Evolutionary conservation across 1,140 invertebrate species (phyloP).

Genomic region (Maconellicoccus hirsutus): DNA sequence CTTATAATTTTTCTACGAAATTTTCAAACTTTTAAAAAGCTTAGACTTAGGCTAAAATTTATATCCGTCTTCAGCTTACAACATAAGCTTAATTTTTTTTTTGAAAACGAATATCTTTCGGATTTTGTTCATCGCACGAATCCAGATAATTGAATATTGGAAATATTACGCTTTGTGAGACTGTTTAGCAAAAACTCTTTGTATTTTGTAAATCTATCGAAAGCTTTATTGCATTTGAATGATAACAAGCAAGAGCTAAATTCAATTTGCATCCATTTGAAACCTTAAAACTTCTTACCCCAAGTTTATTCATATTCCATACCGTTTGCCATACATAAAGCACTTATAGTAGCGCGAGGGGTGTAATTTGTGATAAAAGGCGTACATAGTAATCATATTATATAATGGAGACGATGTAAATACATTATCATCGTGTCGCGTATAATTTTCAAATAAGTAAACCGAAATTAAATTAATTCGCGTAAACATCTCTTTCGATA

Average conservation of each 20-base stretch:
- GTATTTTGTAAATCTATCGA: not conserved
- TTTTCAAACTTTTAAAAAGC: too few relatives aligned
- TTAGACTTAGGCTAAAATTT: too few relatives aligned
- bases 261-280: conserved; percentile 9
- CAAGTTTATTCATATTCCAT: not conserved
- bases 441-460: too few relatives aligned
- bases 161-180: not conserved
- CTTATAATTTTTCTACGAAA: too few relatives aligned
- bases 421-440: too few relatives aligned
- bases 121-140: too few relatives aligned
- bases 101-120: too few relatives aligned
- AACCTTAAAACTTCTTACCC: conserved; percentile 6
- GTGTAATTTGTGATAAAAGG: conserved; percentile 5
- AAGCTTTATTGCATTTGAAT: conserved; percentile 9
- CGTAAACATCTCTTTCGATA: too few relatives aligned
- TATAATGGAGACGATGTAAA: too few relatives aligned
- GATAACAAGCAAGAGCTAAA: not conserved
- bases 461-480: too few relatives aligned
- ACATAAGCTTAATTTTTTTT: too few relatives aligned
- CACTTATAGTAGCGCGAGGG: not conserved
- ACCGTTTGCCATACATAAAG: not conserved
- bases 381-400: not conserved
- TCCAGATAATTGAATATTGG: not conserved
- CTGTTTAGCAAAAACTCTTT: not conserved
- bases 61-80: too few relatives aligned